phyloP scores from a whole-genome alignment of 2,888 invertebrate genomes.

The Busseola fusca region DNA sequence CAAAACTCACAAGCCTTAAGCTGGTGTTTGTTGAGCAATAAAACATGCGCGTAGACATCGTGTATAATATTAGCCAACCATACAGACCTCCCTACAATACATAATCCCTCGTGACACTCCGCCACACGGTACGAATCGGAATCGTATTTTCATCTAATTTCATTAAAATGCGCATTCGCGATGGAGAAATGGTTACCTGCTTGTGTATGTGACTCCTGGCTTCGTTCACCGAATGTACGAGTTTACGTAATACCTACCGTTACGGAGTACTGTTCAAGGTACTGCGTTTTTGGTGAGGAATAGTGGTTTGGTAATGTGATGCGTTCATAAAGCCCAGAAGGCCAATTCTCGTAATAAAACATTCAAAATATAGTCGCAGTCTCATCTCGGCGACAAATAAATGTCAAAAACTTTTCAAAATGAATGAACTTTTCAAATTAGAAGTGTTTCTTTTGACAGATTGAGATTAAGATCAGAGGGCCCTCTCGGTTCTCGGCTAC shows the following conservation, averaged over 20 bases:
- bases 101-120: constrained; percentile 13
- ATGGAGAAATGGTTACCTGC: constrained; percentile 33
- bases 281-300: constrained; percentile 30
- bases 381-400: too few species aligned
- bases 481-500: background rate
- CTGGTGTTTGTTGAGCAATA: constrained; percentile 5
- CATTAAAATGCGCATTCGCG: constrained; percentile 40
- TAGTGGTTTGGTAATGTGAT: constrained; percentile 15
- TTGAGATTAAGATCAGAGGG: too few species aligned
- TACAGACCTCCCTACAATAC: background rate
- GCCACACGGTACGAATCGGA: constrained; percentile 26
- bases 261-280: constrained; percentile 16
- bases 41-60: background rate
- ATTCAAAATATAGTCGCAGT: too few species aligned
- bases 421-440: too few species aligned
- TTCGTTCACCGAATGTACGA: constrained; percentile 13
- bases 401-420: too few species aligned
- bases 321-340: background rate
- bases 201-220: constrained; percentile 12
- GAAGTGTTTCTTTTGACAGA: too few species aligned
- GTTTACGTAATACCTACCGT: constrained; percentile 32
- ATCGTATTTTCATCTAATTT: constrained; percentile 48
- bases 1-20: background rate
- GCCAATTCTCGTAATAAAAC: too few species aligned
- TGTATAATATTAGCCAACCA: constrained; percentile 19